Conservation (phyloP, 2,888 invertebrate genomes). For the Eupithecia abbreviata region DNA sequence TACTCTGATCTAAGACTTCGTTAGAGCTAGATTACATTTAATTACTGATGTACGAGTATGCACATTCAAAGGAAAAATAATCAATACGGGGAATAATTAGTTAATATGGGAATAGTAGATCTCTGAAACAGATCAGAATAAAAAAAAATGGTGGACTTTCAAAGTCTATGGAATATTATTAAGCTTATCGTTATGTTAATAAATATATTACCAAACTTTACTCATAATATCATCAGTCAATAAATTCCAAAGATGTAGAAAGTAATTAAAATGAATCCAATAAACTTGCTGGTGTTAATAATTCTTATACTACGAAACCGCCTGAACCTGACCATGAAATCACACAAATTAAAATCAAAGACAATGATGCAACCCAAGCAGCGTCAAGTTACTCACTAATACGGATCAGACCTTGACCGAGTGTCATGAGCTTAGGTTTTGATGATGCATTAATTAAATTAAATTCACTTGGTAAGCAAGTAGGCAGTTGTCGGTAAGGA, state of each 20-base stretch:
- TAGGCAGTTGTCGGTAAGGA: neutral
- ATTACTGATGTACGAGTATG: no score
- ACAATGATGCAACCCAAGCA: conserved; percentile 30
- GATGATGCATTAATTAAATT: neutral
- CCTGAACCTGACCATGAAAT: conserved; percentile 34
- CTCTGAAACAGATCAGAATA: no score
- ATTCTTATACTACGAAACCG: neutral
- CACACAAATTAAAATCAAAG: conserved; percentile 20
- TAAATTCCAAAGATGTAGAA: neutral
- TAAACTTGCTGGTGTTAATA: neutral
- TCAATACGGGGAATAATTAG: no score
- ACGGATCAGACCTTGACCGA: conserved; percentile 32
- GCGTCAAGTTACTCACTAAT: conserved; percentile 27
- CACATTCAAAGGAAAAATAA: no score
- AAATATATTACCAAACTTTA: neutral
- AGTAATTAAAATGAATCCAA: neutral
- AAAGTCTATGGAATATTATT: neutral
- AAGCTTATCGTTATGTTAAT: neutral
- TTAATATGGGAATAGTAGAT: no score
- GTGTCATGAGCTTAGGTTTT: conserved; percentile 25
- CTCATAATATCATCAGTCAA: neutral
- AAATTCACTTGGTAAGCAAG: neutral
- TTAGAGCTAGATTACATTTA: no score
- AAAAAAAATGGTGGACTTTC: neutral
- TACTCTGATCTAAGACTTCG: no score